Percentiles rank a stretch among this genome's conserved stretches.
These are phyloP conservation scores for Coremacera marginata DNA, from an alignment of 2,888 invertebrate genomes.

Conservation along the genomic window DNA sequence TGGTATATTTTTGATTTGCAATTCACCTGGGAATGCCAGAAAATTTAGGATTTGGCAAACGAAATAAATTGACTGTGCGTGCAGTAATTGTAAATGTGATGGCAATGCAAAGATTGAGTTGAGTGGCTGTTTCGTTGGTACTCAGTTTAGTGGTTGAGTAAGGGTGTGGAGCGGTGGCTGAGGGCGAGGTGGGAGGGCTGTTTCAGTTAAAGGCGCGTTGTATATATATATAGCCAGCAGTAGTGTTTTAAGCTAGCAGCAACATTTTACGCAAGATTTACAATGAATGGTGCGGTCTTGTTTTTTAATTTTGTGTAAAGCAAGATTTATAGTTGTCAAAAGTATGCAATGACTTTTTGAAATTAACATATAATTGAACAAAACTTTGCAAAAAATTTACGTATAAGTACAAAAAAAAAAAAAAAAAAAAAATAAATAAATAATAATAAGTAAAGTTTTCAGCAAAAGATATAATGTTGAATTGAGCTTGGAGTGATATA, in stretches of 20 bases:
- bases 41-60: constrained; percentile 47
- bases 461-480: neutral
- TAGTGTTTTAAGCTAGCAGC: neutral
- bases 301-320: constrained; percentile 23
- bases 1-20: constrained; percentile 66
- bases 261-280: neutral
- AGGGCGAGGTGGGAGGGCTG: neutral
- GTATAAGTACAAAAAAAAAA: neutral
- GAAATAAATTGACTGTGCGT: constrained; percentile 68
- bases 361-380: neutral
- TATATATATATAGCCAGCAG: neutral
- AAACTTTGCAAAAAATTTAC: neutral
- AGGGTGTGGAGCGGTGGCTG: neutral
- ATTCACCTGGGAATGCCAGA: constrained; percentile 63
- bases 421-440: neutral
- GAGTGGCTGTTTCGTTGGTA: neutral
- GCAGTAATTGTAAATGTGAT: constrained; percentile 65
- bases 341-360: constrained; percentile 20
- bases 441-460: neutral
- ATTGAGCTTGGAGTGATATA: neutral
- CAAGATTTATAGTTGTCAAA: constrained; percentile 31
- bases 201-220: neutral
- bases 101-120: constrained; percentile 25
- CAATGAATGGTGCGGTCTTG: neutral
- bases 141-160: neutral